phyloP scores from a whole-genome alignment of 2,888 invertebrate genomes.

The Osedax frankpressi region DNA sequence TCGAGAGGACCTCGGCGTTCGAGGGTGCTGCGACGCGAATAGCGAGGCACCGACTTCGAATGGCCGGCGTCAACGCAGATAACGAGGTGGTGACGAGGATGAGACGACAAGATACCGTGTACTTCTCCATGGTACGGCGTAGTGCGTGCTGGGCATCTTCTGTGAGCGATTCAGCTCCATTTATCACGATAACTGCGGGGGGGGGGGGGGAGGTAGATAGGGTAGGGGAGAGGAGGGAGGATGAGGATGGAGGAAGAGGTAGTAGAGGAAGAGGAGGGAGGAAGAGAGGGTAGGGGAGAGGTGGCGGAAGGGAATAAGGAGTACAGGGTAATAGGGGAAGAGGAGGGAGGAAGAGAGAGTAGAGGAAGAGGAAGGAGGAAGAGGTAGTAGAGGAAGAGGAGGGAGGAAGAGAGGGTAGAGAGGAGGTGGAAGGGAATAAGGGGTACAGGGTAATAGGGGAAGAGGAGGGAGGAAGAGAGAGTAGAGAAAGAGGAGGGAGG shows the following conservation, averaged over 20 bases:
- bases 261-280: not conserved
- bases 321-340: not conserved
- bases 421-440: not conserved
- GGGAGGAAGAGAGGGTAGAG: too few relatives aligned
- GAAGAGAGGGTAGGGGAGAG: not conserved
- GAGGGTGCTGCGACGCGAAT: conserved; percentile 81
- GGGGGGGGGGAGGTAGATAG: not conserved
- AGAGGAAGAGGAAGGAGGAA: too few relatives aligned
- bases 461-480: too few relatives aligned
- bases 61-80: conserved; percentile 85
- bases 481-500: too few relatives aligned
- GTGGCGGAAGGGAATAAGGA: too few relatives aligned
- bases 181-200: conserved; percentile 68
- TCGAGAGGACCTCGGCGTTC: too few relatives aligned
- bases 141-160: conserved; percentile 96
- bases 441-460: not conserved
- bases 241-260: not conserved
- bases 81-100: conserved; percentile 87
- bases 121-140: conserved; percentile 97
- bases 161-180: conserved; percentile 83
- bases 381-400: too few relatives aligned
- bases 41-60: conserved; percentile 81
- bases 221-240: not conserved
- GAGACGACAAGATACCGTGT: conserved; percentile 79
- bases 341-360: too few relatives aligned